These are phyloP conservation scores for Caenorhabditis sp. DNA, from an alignment of 2,888 invertebrate species.

Conservation along the genomic window DNA sequence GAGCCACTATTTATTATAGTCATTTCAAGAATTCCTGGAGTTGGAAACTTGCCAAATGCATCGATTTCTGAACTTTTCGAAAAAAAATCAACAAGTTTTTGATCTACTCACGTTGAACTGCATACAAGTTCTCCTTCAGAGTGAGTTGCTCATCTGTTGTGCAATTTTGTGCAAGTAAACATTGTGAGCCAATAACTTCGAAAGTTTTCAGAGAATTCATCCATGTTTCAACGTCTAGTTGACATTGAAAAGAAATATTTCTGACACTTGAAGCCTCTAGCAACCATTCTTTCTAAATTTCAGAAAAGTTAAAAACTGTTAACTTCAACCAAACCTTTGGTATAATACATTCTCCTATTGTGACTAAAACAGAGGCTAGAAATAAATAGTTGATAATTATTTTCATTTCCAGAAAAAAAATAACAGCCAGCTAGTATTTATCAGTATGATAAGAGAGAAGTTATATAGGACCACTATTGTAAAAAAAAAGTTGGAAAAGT, in stretches of 20 bases:
- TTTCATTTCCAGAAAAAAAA: too few relatives aligned
- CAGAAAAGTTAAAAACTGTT: constrained; percentile 5
- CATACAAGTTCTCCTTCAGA: constrained; percentile 23
- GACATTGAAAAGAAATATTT: constrained; percentile 9
- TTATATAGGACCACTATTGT: too few relatives aligned
- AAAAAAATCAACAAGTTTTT: neutral
- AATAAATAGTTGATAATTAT: too few relatives aligned
- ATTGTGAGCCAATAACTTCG: constrained; percentile 7
- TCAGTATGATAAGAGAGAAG: too few relatives aligned
- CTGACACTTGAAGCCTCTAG: constrained; percentile 2
- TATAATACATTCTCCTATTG: constrained; percentile 1
- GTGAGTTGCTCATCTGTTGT: constrained; percentile 2
- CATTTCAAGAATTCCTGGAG: constrained; percentile 18
- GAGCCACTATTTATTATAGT: constrained; percentile 22
- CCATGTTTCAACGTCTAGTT: constrained; percentile 19
- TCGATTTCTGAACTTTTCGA: constrained; percentile 14
- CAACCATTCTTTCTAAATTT: constrained; percentile 5
- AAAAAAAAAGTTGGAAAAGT: too few relatives aligned
- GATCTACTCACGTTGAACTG: constrained; percentile 20
- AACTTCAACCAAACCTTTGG: constrained; percentile 6
- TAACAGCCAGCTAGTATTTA: too few relatives aligned
- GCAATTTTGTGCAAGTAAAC: constrained; percentile 19
- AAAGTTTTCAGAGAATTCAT: constrained; percentile 9
- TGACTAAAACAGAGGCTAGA: neutral
- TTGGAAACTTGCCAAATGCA: constrained; percentile 23